Evolutionary conservation across 2,113 vertebrate genomes (phyloP), one percentile per base, ranked within the genome.

Genomic region (Turnix velox): DNA sequence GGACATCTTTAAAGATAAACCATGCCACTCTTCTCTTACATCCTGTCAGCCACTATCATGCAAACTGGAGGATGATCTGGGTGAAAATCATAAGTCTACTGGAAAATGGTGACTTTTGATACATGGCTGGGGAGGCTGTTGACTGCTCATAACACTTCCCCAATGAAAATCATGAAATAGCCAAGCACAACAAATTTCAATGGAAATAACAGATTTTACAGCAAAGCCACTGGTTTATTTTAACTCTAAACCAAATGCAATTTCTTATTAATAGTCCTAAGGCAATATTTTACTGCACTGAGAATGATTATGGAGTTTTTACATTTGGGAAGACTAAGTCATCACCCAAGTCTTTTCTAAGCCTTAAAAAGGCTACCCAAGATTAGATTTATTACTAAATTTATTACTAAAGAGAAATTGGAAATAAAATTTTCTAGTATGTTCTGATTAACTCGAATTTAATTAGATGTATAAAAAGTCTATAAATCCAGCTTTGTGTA

Each of bases 391-490:
- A 84, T 46, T 74, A 74, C 28, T 51, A 83, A 89, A 83, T 51
- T 39, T 69, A 30, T n/a, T n/a, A n/a, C n/a, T 67, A 59, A 45
- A 58, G 17, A 87, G 30, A 52, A 80, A 35, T 55, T 66, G 27
- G 39, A 88, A 83, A 90, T 69, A 93, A 58, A 76, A 59, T 90
- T 69, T 96, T 95, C 40, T 87, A 82, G 80, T 83, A 71, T 6
- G 35, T 46, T 88, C 59, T 61, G 48, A 72, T 89, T 92, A 87
- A 46, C 73, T 59, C 33, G 69, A 66, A 85, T 88, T 39, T 76
- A 83, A 95, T 90, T 90, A 93, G 75, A 87, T 73, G 43, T 23
- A 77, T 69, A 63, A 83, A 94, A 92, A 85, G 58, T 54, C 67
- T 62, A 59, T 62, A 91, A 92, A 92, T 61, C 28, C 73, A 91